Base-by-base conservation (phyloP, 2,888 invertebrate species). In the Ditula angustiorana region DNA sequence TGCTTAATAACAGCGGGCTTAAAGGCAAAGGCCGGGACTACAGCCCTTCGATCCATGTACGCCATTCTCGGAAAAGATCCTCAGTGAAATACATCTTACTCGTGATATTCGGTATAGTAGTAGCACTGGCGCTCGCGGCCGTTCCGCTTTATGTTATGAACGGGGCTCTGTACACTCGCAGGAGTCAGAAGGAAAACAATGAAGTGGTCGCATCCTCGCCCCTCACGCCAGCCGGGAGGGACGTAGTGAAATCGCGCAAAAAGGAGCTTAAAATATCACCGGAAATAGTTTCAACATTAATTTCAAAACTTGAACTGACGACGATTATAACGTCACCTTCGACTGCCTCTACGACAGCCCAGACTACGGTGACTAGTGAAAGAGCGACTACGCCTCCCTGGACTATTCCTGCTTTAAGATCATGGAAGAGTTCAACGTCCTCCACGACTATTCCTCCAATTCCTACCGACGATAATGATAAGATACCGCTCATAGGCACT, bases 1-100 rank as follows among this genome's bases (percentile, higher is more conserved):
- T 94, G 74, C 87, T 94, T 66, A 93, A 83, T 74, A 94, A 94
- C 74, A 94, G 94, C 73, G 94, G 94, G 65, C 76, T 94, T 68
- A 93, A 93, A 72, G 93, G 93, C 68, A 94, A 92, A 73, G 93
- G 93, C 64, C 85, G 91, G 58, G 92, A 93, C 74, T 93, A 91
- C 73, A 91, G 92, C 72, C 91, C 93, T 24, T 91, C 89, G 24
- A 90, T 92, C 61, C 91, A 91, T 65, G 80, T 90, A 47, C 83
- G 90, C 57, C 82, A 88, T 33, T 82, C 87, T 21, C 81, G 85
- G 33, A 84, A 85, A 74, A 86, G 81, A 73, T 86, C 86, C 13
- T 85, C 87, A 30, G 74, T 86, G 62, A 87, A 88, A 82, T 89
- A 86, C 79, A 79, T 87, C 57, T 79, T 88, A 65, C 79, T 91